Base-by-base conservation (phyloP, 2,797 vertebrate genomes). In the Eulemur mongoz region DNA sequence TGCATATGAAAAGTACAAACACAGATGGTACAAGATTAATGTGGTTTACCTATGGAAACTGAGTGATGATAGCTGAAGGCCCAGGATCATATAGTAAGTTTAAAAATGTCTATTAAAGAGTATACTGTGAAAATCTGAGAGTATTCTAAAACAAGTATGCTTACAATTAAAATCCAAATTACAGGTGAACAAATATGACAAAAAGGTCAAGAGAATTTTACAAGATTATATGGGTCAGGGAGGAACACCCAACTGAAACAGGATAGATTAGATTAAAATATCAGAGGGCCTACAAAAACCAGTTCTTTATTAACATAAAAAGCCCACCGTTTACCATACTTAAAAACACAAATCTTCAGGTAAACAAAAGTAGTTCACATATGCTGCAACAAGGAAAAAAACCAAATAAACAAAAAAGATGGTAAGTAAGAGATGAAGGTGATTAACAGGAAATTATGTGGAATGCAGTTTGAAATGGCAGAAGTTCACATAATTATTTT, bases 281-380 rank as follows among this genome's bases (percentile, higher is more conserved):
- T 83, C 23, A 35, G 50, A 93, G 23, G 4, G 57, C 32, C 61
- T 86, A 73, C 67, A 83, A 89, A 95, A 69, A 57, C 20, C 9
- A 78, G 59, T 88, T 75, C 15, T 10, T 80, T 78, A 92, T 35
- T 87, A 76, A 84, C 4, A 69, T 40, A 52, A 78, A 86, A 72
- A 79, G 40, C 38, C 22, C 30, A 75, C 4, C 76, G 30, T 65
- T 87, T 93, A 72, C 2, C 8, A 76, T 7, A 89, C 30, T 84
- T 57, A 78, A 91, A 91, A 82, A 81, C 5, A 93, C 38, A 94
- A 93, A 88, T 82, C 40, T 83, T 92, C 25, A 82, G 45, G 30
- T 88, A 91, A 93, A 96, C 35, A 95, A 95, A 95, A 91, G 79
- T 57, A 94, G 22, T 91, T 93, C 43, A 67, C 23, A 82, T 13